Conservation (phyloP, 2,797 vertebrate genomes). For the Schizopygopsis pylzovi region DNA sequence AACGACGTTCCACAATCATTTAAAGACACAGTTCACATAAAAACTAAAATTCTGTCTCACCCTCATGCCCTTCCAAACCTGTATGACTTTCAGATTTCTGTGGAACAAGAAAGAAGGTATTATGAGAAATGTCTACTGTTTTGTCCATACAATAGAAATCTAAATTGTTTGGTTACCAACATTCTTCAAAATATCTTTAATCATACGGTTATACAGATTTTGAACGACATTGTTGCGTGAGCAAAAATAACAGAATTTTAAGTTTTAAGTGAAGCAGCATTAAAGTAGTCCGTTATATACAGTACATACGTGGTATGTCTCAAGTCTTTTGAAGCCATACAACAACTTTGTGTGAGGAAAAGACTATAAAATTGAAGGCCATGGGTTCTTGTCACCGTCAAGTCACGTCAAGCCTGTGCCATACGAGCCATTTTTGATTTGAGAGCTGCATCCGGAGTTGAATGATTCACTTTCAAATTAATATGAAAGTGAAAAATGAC, state of each 20-base stretch:
- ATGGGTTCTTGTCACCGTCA: background rate
- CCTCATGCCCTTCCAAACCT: background rate
- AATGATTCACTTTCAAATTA: background rate
- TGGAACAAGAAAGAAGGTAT: background rate
- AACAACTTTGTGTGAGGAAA: background rate
- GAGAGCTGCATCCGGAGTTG: background rate
- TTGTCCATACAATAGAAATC: background rate
- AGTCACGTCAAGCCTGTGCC: background rate
- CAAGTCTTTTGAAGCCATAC: background rate
- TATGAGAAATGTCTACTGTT: background rate
- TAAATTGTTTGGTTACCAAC: background rate
- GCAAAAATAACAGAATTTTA: background rate
- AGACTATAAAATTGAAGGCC: background rate
- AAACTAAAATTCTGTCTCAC: background rate
- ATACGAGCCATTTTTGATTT: background rate
- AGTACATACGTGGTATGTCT: background rate
- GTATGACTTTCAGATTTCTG: background rate
- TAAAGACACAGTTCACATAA: background rate
- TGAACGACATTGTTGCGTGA: background rate
- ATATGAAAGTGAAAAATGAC: background rate
- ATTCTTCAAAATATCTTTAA: background rate
- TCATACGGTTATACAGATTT: background rate
- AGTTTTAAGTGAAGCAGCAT: background rate
- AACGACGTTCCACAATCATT: constrained; percentile 8
- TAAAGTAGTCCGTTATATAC: background rate